phyloP scores from a whole-genome alignment of 1,140 invertebrate species.

The Brachionus sp. region DNA sequence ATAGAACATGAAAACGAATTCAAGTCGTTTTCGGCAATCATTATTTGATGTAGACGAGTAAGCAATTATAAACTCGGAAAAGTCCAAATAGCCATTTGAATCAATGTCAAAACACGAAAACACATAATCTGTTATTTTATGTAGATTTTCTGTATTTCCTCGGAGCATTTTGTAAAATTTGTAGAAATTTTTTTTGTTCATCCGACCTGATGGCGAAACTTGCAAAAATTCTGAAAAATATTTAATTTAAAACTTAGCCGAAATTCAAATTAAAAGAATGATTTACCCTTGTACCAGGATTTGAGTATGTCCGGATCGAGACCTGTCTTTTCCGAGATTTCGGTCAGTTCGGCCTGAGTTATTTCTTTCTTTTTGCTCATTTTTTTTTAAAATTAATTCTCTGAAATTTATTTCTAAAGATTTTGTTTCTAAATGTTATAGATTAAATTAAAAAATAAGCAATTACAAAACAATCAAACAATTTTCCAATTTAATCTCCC shows the following conservation, averaged over 20 bases:
- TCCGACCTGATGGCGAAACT: slow-evolving; percentile 32
- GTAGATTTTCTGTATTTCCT: slow-evolving; percentile 14
- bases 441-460: not conserved
- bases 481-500: not conserved
- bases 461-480: not conserved
- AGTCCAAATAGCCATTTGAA: slow-evolving; percentile 45
- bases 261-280: not conserved
- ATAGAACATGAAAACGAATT: slow-evolving; percentile 45
- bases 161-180: slow-evolving; percentile 44
- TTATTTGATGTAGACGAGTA: slow-evolving; percentile 24
- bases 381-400: not conserved
- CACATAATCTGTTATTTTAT: slow-evolving; percentile 41
- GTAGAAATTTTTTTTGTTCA: slow-evolving; percentile 45
- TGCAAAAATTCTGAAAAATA: slow-evolving; percentile 30
- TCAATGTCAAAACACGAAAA: slow-evolving; percentile 39
- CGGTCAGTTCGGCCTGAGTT: not conserved
- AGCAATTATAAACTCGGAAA: slow-evolving; percentile 40
- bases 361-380: slow-evolving; percentile 33
- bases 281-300: slow-evolving; percentile 27
- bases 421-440: not conserved
- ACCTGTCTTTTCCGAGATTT: slow-evolving; percentile 5
- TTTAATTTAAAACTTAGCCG: not conserved
- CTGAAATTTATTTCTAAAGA: not conserved
- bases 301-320: slow-evolving; percentile 35
- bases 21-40: slow-evolving; percentile 27